Evolutionary conservation across 2,888 invertebrate genomes (phyloP), one percentile per base, ranked within the genome.

Genomic region (Drosophila mettleri): DNA sequence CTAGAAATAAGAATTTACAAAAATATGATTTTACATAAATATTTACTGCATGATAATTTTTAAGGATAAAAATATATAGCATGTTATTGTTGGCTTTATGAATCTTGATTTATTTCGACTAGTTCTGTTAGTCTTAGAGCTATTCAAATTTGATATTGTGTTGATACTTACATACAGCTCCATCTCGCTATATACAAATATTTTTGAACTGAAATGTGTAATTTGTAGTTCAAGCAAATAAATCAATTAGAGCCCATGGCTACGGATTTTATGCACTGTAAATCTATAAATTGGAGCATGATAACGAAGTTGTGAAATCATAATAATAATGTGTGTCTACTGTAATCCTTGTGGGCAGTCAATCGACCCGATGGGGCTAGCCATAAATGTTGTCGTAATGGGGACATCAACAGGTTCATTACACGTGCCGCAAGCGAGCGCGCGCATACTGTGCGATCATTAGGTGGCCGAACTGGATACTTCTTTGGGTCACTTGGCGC

Each of bases 401-500:
- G n/a, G n/a, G 18, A 31, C 65, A 64, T 29, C 64, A 64, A 65
- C 36, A 45, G 24, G 66, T 57, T 67, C 48, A 45, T 67, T 52
- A 67, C 24, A 9, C 48, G 24, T 51, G 33, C 58, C 51, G 31
- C 63, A 38, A 49, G 39, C 20, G 59, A 49, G 39, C 20, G 59
- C 61, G 39, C 16, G 43, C 61, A 61, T 45, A 31, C 38, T 20
- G 14, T 51, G 52, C 76, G 72, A 80, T 81, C 85, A 70, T 82
- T 78, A 80, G 69, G 67, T 31, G 38, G 10, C 49, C 46, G 41
- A 62, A 60, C 48, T 60, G 55, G 49, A 51, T 43, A 29, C 48
- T 51, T 38, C 24, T 38, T 46, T 57, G 62, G 59, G 53, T 31
- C 73, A 74, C 49, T 70, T 77, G 82, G 66, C 70, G 68, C 68